Base-by-base conservation (phyloP, 53 echinoderm and acorn worm species). In the Temnopleurus reevesii region DNA sequence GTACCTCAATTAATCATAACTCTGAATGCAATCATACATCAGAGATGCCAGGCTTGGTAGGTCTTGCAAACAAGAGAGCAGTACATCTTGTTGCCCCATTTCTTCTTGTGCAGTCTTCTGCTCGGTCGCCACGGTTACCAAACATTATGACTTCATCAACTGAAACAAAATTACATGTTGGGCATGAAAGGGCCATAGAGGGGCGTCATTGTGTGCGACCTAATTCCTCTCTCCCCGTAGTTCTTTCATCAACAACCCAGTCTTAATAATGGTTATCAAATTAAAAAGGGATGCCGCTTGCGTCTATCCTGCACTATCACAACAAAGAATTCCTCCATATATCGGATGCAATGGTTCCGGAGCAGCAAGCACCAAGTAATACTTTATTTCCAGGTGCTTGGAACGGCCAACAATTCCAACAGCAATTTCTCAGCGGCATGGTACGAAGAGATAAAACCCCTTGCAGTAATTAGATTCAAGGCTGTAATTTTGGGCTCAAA, bases 401-500 rank as follows among this genome's bases (percentile, higher is more conserved):
- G 41, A 71, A 38, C 36, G 71, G 41, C 41, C 19, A 18, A 38
- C 41, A 2, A 71, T 71, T 41, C 71, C 71, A 41, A 21, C 21
- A 41, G 41, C 71, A 21, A 71, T 58, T 58, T 6, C 26, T n/a
- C 58, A 58, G 71, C 71, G 19, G 71, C 71, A 18, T 71, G 71
- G 71, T 41, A 71, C n/a, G 26, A 41, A 17, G 41, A 71, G 71
- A 71, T 71, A 71, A 66, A 71, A 71, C 71, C 43, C 41, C 38
- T 7, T 38, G n/a, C 71, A 41, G 38, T 71, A 71, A 71, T 71
- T 71, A 71, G 71, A 71, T 71, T 71, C 71, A 23, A 21, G 21
- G 41, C 71, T 71, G 71, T 71, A 71, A 71, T 71, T 71, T 71
- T 71, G 43, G 71, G 71, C 71, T 71, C 71, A 71, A 71, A 71